phyloP scores from a whole-genome alignment of 1,140 invertebrate genomes.

The Zaprionus camerounensis region DNA sequence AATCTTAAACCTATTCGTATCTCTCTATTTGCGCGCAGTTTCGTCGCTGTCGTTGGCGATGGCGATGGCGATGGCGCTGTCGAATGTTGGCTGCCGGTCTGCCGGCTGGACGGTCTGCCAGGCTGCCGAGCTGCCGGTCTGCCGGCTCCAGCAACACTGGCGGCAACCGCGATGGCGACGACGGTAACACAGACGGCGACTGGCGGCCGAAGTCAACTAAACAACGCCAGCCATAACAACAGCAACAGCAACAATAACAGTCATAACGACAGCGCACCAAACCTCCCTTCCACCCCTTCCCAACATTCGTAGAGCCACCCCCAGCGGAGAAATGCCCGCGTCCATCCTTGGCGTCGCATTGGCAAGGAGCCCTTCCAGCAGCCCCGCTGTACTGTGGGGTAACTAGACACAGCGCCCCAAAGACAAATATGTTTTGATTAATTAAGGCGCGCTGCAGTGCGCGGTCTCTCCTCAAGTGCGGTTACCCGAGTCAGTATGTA shows the following conservation, averaged over 20 bases:
- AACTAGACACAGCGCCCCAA: conserved; percentile 9
- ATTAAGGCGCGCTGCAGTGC: conserved; percentile 10
- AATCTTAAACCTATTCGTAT: conserved; percentile 68
- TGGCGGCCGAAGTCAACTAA: conserved; percentile 75
- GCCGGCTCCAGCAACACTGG: conserved; percentile 43
- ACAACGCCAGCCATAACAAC: conserved; percentile 59
- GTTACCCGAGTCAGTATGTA: neutral
- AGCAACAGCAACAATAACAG: conserved; percentile 48
- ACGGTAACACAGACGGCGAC: conserved; percentile 63
- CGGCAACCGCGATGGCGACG: conserved; percentile 44
- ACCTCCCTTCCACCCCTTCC: neutral
- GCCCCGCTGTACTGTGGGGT: conserved; percentile 15
- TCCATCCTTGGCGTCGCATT: conserved; percentile 47
- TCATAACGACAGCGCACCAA: conserved; percentile 43
- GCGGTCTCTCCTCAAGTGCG: neutral
- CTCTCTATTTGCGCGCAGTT: conserved; percentile 71
- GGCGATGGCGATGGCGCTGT: conserved; percentile 23
- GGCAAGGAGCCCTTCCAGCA: conserved; percentile 43
- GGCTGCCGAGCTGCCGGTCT: conserved; percentile 8
- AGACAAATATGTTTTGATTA: conserved; percentile 27
- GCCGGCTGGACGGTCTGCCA: conserved; percentile 8
- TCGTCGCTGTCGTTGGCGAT: conserved; percentile 30
- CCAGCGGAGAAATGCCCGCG: conserved; percentile 47
- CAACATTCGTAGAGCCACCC: neutral
- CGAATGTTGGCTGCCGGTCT: conserved; percentile 56